phyloP scores from a whole-genome alignment of 1,140 invertebrate species.

The Euura saliciscinereae region DNA sequence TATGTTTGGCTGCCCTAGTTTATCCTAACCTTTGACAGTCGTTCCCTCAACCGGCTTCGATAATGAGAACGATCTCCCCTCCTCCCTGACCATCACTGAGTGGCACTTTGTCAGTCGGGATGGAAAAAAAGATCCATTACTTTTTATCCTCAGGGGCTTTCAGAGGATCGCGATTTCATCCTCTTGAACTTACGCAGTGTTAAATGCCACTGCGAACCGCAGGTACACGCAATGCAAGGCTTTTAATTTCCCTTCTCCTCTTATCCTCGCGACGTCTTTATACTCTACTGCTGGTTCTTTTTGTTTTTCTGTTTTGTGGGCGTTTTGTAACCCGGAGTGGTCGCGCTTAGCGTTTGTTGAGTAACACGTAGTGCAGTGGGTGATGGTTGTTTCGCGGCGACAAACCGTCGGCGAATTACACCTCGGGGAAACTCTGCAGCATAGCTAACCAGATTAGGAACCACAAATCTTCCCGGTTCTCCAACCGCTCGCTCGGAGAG shows the following conservation, averaged over 20 bases:
- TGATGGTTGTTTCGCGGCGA: neutral
- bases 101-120: neutral
- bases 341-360: neutral
- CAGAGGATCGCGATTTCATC: no score
- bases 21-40: no score
- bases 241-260: no score
- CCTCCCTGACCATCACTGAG: neutral
- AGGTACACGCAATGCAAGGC: no score
- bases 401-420: neutral
- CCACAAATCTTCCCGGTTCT: slow-evolving; percentile 3
- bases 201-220: no score
- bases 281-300: no score
- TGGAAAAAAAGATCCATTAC: neutral
- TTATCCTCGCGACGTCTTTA: no score
- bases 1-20: no score
- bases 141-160: no score
- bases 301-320: no score
- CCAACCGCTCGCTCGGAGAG: neutral
- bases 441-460: neutral
- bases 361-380: neutral
- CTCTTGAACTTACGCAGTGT: no score
- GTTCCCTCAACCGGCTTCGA: neutral
- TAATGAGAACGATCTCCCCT: neutral
- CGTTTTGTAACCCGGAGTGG: no score
- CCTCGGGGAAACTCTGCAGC: neutral